These are phyloP conservation scores for Thumatha senex DNA, from an alignment of 2,888 invertebrate genomes.

Conservation along the genomic window DNA sequence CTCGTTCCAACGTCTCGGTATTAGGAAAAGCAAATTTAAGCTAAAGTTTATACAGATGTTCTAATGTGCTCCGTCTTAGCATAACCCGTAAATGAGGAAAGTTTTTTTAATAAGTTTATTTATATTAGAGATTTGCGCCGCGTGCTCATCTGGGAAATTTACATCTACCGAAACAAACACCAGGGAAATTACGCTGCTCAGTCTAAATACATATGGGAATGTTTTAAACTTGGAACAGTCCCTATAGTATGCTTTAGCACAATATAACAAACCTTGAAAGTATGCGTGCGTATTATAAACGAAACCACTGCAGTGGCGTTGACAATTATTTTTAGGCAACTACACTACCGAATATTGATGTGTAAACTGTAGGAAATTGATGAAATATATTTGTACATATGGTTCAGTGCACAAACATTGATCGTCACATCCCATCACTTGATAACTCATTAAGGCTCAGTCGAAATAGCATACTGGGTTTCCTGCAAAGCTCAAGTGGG, in stretches of 20 bases:
- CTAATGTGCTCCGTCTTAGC: slow-evolving; percentile 37
- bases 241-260: neutral
- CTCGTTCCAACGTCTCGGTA: slow-evolving; percentile 21
- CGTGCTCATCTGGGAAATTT: slow-evolving; percentile 55
- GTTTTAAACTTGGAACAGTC: slow-evolving; percentile 6
- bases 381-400: too few species aligned
- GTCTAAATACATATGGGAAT: slow-evolving; percentile 3
- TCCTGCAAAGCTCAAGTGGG: too few species aligned
- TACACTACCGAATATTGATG: neutral
- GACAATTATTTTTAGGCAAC: neutral
- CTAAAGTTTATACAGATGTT: slow-evolving; percentile 34
- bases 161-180: slow-evolving; percentile 52
- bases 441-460: too few species aligned
- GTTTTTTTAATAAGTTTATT: slow-evolving; percentile 53
- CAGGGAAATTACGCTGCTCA: slow-evolving; percentile 47
- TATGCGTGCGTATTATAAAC: neutral
- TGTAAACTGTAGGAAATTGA: neutral
- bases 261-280: neutral
- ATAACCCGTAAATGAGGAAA: slow-evolving; percentile 53
- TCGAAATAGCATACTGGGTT: too few species aligned
- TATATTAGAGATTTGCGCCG: slow-evolving; percentile 45
- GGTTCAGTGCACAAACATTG: too few species aligned
- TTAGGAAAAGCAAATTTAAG: slow-evolving; percentile 31
- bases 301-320: too few species aligned
- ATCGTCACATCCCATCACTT: too few species aligned